Evolutionary conservation across 2,113 vertebrate genomes (phyloP).

Genomic region (Chionis minor): DNA sequence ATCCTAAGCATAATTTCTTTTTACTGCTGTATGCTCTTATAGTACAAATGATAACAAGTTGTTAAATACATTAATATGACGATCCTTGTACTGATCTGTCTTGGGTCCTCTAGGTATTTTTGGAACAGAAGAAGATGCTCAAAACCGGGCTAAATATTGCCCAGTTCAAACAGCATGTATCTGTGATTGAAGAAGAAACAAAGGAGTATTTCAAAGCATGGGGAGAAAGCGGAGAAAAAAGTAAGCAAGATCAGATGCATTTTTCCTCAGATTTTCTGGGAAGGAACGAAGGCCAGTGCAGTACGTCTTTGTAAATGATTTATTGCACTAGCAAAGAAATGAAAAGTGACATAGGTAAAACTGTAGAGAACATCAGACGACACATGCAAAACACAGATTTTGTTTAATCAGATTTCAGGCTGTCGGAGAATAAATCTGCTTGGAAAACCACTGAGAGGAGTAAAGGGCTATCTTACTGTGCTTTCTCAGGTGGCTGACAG

Average conservation of each 20-base stretch:
- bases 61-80: neutral
- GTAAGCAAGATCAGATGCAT: constrained; percentile 72
- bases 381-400: neutral
- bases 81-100: neutral
- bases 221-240: constrained; percentile 90
- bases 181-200: constrained; percentile 92
- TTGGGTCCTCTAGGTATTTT: constrained; percentile 81
- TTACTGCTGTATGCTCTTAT: neutral
- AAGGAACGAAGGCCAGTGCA: neutral
- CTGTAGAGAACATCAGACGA: neutral
- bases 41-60: neutral
- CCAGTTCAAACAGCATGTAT: constrained; percentile 86
- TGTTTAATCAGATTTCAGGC: neutral
- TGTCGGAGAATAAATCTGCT: neutral
- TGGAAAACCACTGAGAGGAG: neutral
- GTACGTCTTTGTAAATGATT: neutral
- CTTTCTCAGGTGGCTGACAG: neutral
- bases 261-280: neutral
- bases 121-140: constrained; percentile 98
- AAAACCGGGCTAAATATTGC: constrained; percentile 93
- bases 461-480: neutral
- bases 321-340: neutral
- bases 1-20: neutral
- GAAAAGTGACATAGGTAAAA: neutral
- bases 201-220: constrained; percentile 90